Evolutionary conservation across 1,140 invertebrate genomes (phyloP).

Genomic region (Platyscapa corneri): DNA sequence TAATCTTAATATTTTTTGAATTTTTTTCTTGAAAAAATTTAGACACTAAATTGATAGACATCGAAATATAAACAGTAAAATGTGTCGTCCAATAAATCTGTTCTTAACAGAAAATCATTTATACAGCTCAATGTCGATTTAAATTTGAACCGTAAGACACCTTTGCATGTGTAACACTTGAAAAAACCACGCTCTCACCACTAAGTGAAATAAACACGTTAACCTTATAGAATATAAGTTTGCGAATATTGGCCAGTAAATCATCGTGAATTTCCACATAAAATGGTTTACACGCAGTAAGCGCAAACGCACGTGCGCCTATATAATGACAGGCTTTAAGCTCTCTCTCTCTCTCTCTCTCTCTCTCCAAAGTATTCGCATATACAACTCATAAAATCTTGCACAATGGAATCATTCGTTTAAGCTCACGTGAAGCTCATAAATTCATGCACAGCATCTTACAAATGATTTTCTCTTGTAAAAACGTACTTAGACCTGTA

Average conservation of each 20-base stretch:
- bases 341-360: conserved; percentile 43
- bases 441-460: neutral
- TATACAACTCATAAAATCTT: conserved; percentile 69
- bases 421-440: neutral
- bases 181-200: too few species aligned
- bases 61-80: too few species aligned
- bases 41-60: too few species aligned
- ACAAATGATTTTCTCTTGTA: neutral
- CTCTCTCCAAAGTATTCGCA: neutral
- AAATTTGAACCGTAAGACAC: too few species aligned
- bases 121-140: too few species aligned
- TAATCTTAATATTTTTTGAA: too few species aligned
- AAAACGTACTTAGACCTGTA: neutral
- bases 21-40: too few species aligned
- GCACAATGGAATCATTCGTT: conserved; percentile 69
- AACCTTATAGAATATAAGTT: conserved; percentile 71
- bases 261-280: conserved; percentile 65
- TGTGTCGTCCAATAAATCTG: too few species aligned
- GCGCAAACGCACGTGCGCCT: conserved; percentile 55
- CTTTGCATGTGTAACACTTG: too few species aligned
- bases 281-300: conserved; percentile 52
- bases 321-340: conserved; percentile 71
- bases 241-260: conserved; percentile 70
- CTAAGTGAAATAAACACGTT: conserved; percentile 72
- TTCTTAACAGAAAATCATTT: too few species aligned